Percentiles rank a stretch among this genome's conserved stretches.
Evolutionary conservation across 2,797 vertebrate species (phyloP).

Genomic region (Eleutherodactylus coqui): DNA sequence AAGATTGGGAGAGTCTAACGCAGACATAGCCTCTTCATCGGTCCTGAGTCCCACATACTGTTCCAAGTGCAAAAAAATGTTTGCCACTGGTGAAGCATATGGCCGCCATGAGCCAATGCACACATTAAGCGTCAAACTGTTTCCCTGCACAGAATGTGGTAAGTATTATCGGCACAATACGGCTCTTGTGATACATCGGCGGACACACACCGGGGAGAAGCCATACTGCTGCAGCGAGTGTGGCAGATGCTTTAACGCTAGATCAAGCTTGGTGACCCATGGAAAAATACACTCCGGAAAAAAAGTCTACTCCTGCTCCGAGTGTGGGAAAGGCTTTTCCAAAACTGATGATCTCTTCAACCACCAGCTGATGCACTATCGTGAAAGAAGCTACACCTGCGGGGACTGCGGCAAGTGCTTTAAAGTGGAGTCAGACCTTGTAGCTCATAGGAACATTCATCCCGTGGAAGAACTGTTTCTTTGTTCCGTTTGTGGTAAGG

Average conservation of each 20-base stretch:
- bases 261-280: slow-evolving; percentile 62
- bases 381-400: not conserved
- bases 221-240: slow-evolving; percentile 36
- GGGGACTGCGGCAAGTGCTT: slow-evolving; percentile 25
- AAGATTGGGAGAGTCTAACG: not conserved
- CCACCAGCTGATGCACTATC: slow-evolving; percentile 25
- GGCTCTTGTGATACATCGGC: slow-evolving; percentile 69
- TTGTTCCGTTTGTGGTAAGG: slow-evolving; percentile 18
- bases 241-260: slow-evolving; percentile 6
- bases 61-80: slow-evolving; percentile 34
- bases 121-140: slow-evolving; percentile 61
- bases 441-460: not conserved
- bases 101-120: slow-evolving; percentile 29
- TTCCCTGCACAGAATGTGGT: slow-evolving; percentile 68
- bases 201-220: slow-evolving; percentile 66
- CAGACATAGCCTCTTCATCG: not conserved
- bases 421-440: not conserved
- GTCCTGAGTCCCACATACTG: slow-evolving; percentile 9
- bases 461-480: not conserved
- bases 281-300: slow-evolving; percentile 70
- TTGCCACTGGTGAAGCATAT: slow-evolving; percentile 17
- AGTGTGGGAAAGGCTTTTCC: slow-evolving; percentile 69
- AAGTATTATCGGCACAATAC: slow-evolving; percentile 71
- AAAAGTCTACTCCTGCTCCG: slow-evolving; percentile 64
- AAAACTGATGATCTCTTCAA: slow-evolving; percentile 17